Percentiles rank a stretch among this genome's conserved stretches.
Evolutionary conservation across 2,888 invertebrate genomes (phyloP).

Genomic region (Biston stratarius): DNA sequence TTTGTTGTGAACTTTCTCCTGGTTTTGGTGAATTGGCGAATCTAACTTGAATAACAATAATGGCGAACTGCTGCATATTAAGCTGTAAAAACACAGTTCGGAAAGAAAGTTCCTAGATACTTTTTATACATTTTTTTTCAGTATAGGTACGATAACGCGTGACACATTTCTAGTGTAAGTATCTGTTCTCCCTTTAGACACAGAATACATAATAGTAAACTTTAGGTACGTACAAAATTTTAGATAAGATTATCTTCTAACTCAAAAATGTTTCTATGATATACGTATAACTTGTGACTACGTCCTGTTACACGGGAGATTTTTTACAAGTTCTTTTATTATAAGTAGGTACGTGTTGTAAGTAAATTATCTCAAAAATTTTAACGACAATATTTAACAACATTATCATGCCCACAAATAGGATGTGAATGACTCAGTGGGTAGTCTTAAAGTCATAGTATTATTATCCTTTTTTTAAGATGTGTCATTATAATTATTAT

Average conservation of each 20-base stretch:
- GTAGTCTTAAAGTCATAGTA: conserved; percentile 18
- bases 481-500: not conserved
- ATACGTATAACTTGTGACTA: not conserved
- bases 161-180: too few species aligned
- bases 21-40: too few species aligned
- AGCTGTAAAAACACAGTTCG: too few species aligned
- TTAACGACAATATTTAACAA: conserved; percentile 34
- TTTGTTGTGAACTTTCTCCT: too few species aligned
- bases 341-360: not conserved
- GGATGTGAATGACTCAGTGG: conserved; percentile 26
- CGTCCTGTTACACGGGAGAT: conserved; percentile 26
- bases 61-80: too few species aligned
- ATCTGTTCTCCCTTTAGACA: too few species aligned
- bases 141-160: too few species aligned
- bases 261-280: not conserved
- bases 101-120: too few species aligned
- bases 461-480: conserved; percentile 15
- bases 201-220: too few species aligned
- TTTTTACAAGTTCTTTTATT: conserved; percentile 28
- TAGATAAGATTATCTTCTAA: conserved; percentile 28
- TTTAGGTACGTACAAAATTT: conserved; percentile 4
- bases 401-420: conserved; percentile 36
- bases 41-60: too few species aligned
- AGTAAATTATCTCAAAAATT: conserved; percentile 33
- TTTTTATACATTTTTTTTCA: too few species aligned